phyloP scores from a whole-genome alignment of 1,140 invertebrate species.

The Bombus difficillimus region DNA sequence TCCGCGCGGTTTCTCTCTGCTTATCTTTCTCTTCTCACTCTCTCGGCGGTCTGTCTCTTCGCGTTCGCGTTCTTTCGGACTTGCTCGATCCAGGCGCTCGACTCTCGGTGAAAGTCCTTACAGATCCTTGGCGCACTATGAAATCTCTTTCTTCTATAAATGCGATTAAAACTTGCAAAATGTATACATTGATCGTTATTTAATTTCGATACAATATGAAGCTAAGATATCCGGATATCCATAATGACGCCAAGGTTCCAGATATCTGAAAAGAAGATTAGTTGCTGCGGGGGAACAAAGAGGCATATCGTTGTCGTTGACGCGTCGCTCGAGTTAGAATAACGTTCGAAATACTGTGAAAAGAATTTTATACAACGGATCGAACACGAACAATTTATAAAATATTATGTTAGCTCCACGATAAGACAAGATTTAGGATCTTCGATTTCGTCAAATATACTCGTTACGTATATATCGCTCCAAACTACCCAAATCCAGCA shows the following conservation, averaged over 20 bases:
- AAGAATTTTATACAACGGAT: background rate
- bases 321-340: constrained; percentile 16
- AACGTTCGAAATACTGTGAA: background rate
- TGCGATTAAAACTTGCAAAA: background rate
- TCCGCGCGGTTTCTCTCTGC: background rate
- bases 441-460: background rate
- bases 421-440: background rate
- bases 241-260: constrained; percentile 12
- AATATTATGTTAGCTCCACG: background rate
- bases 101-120: background rate
- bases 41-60: background rate
- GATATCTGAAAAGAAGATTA: constrained; percentile 45
- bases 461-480: background rate
- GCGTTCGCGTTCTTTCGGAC: background rate
- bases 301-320: constrained; percentile 45
- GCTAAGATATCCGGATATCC: background rate
- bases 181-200: background rate
- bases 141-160: background rate
- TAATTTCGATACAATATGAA: background rate
- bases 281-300: constrained; percentile 35
- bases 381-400: background rate
- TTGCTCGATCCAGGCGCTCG: constrained; percentile 22
- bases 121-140: constrained; percentile 12
- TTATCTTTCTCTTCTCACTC: background rate
- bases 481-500: background rate